Evolutionary conservation across 2,888 invertebrate species (phyloP).

Genomic region (Tetragonisca angustula): DNA sequence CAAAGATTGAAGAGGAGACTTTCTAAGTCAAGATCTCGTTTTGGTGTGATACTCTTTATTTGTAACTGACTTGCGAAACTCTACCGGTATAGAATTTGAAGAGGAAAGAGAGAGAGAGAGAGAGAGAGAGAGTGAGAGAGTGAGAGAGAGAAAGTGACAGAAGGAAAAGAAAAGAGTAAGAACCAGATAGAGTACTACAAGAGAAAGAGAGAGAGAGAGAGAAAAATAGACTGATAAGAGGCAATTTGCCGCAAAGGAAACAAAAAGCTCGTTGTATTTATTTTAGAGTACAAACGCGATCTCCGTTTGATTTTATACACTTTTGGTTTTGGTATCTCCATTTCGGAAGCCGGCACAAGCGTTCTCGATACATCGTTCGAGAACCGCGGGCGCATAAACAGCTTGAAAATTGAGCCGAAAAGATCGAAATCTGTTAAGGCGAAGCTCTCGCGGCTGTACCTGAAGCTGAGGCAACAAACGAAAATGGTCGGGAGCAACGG

Average conservation of each 20-base stretch:
- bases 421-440: constrained; percentile 67
- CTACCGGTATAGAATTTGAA: constrained; percentile 19
- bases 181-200: background rate
- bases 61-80: constrained; percentile 8
- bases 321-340: constrained; percentile 21
- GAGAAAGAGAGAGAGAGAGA: constrained; percentile 18
- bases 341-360: constrained; percentile 46
- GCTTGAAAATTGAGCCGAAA: constrained; percentile 59
- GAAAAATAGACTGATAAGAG: constrained; percentile 54
- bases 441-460: constrained; percentile 80
- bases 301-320: constrained; percentile 2
- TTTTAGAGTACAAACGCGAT: constrained; percentile 8
- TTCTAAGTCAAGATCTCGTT: constrained; percentile 8
- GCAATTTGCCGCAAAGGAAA: background rate
- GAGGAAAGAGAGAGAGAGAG: background rate
- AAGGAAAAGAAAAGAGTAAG: background rate
- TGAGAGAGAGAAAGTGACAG: constrained; percentile 6
- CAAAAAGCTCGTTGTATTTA: constrained; percentile 31
- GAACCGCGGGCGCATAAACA: constrained; percentile 37
- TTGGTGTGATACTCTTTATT: constrained; percentile 10
- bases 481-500: constrained; percentile 94
- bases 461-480: constrained; percentile 84
- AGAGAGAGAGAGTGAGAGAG: constrained; percentile 29
- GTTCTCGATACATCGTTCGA: constrained; percentile 71
- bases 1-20: background rate